Evolutionary conservation across 1,140 invertebrate genomes (phyloP).

Genomic region (Hesperophylax magnus): DNA sequence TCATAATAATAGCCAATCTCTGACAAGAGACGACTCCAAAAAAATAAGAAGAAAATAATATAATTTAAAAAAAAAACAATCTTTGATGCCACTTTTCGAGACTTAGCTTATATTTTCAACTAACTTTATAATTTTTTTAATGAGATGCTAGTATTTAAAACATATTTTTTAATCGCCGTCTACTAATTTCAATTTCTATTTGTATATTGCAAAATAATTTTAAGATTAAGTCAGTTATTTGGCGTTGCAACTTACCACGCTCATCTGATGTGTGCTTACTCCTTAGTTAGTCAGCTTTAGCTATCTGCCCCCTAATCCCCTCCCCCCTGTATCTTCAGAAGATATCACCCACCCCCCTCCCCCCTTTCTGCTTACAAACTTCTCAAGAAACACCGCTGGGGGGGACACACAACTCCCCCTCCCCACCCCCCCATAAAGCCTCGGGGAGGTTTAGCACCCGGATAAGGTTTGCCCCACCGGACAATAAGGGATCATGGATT

Average conservation of each 20-base stretch:
- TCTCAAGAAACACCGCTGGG: conserved; percentile 38
- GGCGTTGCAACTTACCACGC: conserved; percentile 9
- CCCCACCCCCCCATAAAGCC: not conserved
- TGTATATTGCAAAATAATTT: too few relatives aligned
- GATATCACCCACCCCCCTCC: not conserved
- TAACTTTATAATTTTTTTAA: too few relatives aligned
- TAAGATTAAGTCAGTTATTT: not conserved
- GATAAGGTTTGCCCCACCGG: not conserved
- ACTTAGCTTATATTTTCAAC: too few relatives aligned
- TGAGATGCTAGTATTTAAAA: too few relatives aligned
- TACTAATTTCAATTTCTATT: too few relatives aligned
- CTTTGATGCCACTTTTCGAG: too few relatives aligned
- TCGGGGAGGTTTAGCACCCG: too few relatives aligned
- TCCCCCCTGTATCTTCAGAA: conserved; percentile 17
- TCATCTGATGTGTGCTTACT: conserved; percentile 51
- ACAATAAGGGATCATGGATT: conserved; percentile 8
- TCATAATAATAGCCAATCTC: too few relatives aligned
- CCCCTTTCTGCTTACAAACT: conserved; percentile 28
- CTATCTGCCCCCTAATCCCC: conserved; percentile 43
- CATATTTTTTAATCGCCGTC: too few relatives aligned
- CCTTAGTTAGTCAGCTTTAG: conserved; percentile 56
- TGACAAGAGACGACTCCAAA: too few relatives aligned
- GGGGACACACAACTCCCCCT: not conserved
- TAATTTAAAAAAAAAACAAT: too few relatives aligned
- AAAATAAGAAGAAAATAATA: too few relatives aligned